Percentiles rank a stretch among this genome's conserved stretches.
Conservation (phyloP, 2,113 vertebrate species). For the Maccullochella peelii region DNA sequence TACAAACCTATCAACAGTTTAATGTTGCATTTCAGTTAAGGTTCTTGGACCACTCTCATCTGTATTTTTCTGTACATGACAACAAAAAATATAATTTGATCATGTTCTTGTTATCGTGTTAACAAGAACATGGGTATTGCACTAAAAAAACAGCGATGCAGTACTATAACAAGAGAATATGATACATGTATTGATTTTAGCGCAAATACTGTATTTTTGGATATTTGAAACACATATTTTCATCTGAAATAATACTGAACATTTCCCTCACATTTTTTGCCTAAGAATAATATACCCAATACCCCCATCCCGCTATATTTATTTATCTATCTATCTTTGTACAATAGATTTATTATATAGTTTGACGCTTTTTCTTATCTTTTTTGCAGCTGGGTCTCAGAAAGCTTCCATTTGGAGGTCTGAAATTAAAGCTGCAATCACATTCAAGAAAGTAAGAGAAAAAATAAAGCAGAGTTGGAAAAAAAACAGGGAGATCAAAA, state of each 20-base stretch:
- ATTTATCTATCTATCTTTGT: neutral
- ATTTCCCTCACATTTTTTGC: neutral
- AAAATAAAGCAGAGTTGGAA: neutral
- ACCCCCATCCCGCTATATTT: neutral
- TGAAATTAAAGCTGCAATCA: no score
- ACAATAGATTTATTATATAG: neutral
- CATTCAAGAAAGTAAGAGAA: no score
- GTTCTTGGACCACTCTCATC: neutral
- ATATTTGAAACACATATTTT: neutral
- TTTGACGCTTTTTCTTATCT: neutral
- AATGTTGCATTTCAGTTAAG: neutral
- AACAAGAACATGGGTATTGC: neutral
- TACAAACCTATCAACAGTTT: no score
- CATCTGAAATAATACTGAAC: neutral
- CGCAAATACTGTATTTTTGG: neutral
- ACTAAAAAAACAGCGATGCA: neutral
- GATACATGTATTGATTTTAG: neutral
- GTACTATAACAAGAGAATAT: neutral
- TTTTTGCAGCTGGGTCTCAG: slow-evolving; percentile 23
- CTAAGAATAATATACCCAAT: neutral
- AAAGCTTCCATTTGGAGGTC: no score
- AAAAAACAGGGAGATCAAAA: no score
- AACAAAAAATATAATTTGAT: neutral
- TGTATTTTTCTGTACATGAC: neutral
- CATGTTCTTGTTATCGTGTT: no score